These are phyloP conservation scores for Sylvietta virens DNA, from an alignment of 2,113 vertebrate species.

Conservation along the genomic window DNA sequence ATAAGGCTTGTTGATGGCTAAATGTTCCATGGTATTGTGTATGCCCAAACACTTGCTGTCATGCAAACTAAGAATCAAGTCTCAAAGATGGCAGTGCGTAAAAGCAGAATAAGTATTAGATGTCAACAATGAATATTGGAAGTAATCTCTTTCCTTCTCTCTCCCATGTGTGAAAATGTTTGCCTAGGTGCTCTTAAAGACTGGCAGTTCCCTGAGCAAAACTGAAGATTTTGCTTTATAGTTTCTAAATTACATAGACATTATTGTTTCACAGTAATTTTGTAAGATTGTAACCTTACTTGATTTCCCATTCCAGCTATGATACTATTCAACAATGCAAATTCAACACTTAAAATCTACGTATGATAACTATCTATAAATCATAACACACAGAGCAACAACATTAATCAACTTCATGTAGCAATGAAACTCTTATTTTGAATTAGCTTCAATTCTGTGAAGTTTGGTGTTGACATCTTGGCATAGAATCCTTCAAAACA, in stretches of 20 bases:
- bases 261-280: neutral
- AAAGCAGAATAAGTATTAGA: neutral
- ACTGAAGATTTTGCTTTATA: neutral
- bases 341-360: neutral
- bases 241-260: neutral
- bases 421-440: neutral
- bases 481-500: neutral
- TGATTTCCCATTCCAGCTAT: neutral
- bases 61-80: neutral
- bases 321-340: neutral
- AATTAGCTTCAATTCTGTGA: neutral
- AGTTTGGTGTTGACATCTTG: neutral
- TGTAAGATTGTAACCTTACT: neutral
- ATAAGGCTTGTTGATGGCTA: neutral
- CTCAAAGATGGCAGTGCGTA: neutral
- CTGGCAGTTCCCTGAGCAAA: neutral
- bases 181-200: neutral
- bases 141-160: neutral
- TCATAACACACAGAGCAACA: neutral
- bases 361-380: neutral
- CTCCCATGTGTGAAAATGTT: neutral
- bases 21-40: neutral
- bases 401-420: neutral
- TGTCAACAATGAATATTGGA: neutral
- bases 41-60: neutral